Percentiles rank a stretch among this genome's conserved stretches.
These are phyloP conservation scores for Tamandua tetradactyla DNA, from an alignment of 2,797 vertebrate genomes.

Conservation along the genomic window DNA sequence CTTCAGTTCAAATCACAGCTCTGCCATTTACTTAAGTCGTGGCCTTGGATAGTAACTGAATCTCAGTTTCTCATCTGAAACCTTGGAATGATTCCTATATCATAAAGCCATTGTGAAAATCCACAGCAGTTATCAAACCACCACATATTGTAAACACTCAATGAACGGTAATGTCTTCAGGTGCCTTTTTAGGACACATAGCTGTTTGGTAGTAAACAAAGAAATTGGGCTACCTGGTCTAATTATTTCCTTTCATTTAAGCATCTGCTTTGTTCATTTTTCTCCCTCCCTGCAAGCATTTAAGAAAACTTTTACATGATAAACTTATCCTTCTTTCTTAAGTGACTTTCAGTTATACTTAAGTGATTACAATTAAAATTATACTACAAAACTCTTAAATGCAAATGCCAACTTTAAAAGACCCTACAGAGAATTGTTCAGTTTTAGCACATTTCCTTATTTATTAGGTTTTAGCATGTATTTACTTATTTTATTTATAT, in stretches of 20 bases:
- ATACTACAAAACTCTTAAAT: not conserved
- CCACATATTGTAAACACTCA: not conserved
- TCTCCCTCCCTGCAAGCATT: not conserved
- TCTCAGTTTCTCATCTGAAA: not conserved
- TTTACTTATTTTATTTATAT: conserved; percentile 60
- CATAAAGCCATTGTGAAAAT: not conserved
- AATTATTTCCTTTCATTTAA: not conserved
- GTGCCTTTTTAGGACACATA: not conserved
- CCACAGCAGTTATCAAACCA: not conserved
- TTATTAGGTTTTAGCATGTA: conserved; percentile 34
- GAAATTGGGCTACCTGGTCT: not conserved
- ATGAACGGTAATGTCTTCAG: not conserved
- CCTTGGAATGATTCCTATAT: not conserved
- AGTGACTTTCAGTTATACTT: conserved; percentile 54
- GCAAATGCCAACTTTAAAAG: too few species aligned
- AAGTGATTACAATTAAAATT: conserved; percentile 46
- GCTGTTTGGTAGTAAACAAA: not conserved
- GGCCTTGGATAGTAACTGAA: not conserved
- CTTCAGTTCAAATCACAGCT: not conserved
- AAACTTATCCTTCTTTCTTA: conserved; percentile 17
- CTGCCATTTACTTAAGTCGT: not conserved
- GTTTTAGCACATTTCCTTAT: too few species aligned
- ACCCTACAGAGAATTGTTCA: too few species aligned
- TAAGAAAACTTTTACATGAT: conserved; percentile 32
- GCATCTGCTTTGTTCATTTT: not conserved